Evolutionary conservation across 2,888 invertebrate species (phyloP).

Genomic region (Pegoplata infirma): DNA sequence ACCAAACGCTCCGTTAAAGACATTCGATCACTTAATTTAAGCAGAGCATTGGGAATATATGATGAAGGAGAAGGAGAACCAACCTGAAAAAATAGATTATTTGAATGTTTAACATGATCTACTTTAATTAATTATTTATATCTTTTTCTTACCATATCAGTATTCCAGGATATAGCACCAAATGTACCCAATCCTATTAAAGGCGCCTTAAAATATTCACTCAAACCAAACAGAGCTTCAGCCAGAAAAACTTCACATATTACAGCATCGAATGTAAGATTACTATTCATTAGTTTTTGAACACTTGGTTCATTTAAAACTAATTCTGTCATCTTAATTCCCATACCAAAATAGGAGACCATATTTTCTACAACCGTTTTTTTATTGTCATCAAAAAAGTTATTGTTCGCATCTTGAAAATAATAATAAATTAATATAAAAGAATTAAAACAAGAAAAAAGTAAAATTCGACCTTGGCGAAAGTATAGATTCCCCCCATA

Average conservation of each 20-base stretch:
- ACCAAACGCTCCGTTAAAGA: slow-evolving; percentile 70
- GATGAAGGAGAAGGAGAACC: slow-evolving; percentile 73
- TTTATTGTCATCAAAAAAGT: slow-evolving; percentile 37
- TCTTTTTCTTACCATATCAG: slow-evolving; percentile 66
- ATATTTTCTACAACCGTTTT: slow-evolving; percentile 63
- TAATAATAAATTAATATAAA: no score
- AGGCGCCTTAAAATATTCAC: slow-evolving; percentile 72
- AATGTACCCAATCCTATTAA: slow-evolving; percentile 70
- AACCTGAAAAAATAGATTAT: slow-evolving; percentile 66
- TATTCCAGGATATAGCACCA: slow-evolving; percentile 69
- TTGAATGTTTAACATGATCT: no score
- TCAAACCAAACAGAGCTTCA: no score
- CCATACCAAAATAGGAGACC: slow-evolving; percentile 68
- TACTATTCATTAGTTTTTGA: slow-evolving; percentile 68
- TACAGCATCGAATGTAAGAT: slow-evolving; percentile 76
- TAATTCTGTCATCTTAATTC: slow-evolving; percentile 67
- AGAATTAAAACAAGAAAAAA: no score
- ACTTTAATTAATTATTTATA: no score
- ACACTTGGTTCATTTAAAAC: slow-evolving; percentile 68
- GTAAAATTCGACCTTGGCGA: no score
- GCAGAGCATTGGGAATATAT: slow-evolving; percentile 69
- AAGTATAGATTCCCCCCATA: no score
- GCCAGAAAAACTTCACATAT: no score
- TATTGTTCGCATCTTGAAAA: slow-evolving; percentile 31
- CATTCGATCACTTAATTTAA: slow-evolving; percentile 74